Percentiles rank a stretch among this genome's conserved stretches.
phyloP scores from a whole-genome alignment of 2,113 vertebrate genomes.

The Pelobates fuscus region DNA sequence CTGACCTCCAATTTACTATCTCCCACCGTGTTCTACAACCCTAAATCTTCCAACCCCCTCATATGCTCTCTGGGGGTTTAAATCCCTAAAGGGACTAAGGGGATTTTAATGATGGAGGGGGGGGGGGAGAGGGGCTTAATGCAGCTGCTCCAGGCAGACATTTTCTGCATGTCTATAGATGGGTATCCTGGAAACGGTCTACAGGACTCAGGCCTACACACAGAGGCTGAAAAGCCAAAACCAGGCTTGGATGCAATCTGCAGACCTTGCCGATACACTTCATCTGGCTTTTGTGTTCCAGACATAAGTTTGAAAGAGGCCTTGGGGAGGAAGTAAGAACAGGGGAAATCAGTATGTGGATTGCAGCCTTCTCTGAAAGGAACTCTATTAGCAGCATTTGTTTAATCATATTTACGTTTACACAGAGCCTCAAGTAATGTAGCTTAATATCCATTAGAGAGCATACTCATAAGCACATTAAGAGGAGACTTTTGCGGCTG shows the following conservation, averaged over 20 bases:
- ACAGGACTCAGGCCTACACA: constrained; percentile 32
- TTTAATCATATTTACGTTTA: not conserved
- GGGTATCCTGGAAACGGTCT: constrained; percentile 52
- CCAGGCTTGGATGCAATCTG: constrained; percentile 29
- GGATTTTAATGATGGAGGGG: constrained; percentile 27
- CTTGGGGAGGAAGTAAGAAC: constrained; percentile 6
- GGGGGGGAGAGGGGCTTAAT: constrained; percentile 31
- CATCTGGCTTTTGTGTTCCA: not conserved
- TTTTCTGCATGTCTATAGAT: constrained; percentile 41
- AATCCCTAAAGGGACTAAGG: constrained; percentile 40
- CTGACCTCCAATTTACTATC: not conserved
- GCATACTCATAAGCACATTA: too few relatives aligned
- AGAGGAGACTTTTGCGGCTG: too few relatives aligned
- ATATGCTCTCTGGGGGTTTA: not conserved
- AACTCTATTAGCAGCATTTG: not conserved
- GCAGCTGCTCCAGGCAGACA: constrained; percentile 44
- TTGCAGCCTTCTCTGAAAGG: not conserved
- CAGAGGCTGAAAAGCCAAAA: constrained; percentile 19
- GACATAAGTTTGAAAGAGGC: not conserved
- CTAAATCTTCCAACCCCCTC: constrained; percentile 7
- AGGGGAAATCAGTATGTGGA: not conserved
- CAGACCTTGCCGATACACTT: not conserved
- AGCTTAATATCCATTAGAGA: too few relatives aligned
- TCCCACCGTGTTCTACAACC: constrained; percentile 12
- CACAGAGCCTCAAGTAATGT: not conserved